phyloP scores from a whole-genome alignment of 2,113 vertebrate species.

The Mus musculus region DNA sequence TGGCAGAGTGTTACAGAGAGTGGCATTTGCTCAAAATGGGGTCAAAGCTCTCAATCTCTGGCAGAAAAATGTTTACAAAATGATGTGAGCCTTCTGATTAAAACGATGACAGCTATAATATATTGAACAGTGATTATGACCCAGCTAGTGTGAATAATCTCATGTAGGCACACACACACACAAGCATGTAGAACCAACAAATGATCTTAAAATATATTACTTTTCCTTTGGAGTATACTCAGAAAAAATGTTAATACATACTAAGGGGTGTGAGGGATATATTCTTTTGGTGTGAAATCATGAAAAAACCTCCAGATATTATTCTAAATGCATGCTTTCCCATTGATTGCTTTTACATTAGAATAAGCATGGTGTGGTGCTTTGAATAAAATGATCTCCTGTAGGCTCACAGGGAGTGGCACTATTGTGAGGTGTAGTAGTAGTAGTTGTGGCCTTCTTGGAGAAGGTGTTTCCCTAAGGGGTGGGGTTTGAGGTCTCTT shows the following conservation, averaged over 20 bases:
- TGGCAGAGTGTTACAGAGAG: neutral
- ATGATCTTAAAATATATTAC: neutral
- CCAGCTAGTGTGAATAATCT: neutral
- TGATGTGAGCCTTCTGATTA: neutral
- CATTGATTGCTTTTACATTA: conserved; percentile 6
- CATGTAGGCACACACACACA: neutral
- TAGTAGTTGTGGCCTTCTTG: neutral
- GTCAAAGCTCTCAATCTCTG: neutral
- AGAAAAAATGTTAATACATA: neutral
- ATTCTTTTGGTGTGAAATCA: neutral
- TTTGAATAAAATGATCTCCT: neutral
- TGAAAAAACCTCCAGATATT: neutral
- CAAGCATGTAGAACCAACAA: too few species aligned
- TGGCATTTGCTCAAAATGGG: neutral
- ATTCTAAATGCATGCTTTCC: neutral
- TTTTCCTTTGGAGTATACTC: conserved; percentile 21
- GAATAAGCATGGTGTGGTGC: neutral
- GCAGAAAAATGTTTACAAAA: neutral
- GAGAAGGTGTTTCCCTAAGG: neutral
- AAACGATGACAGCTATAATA: neutral
- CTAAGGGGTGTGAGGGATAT: neutral
- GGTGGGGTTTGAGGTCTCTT: neutral
- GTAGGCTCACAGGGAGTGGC: neutral
- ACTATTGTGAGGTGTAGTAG: neutral
- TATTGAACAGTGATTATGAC: neutral